Conservation (phyloP, 2,888 invertebrate species). For the Physocephala rufipes region DNA sequence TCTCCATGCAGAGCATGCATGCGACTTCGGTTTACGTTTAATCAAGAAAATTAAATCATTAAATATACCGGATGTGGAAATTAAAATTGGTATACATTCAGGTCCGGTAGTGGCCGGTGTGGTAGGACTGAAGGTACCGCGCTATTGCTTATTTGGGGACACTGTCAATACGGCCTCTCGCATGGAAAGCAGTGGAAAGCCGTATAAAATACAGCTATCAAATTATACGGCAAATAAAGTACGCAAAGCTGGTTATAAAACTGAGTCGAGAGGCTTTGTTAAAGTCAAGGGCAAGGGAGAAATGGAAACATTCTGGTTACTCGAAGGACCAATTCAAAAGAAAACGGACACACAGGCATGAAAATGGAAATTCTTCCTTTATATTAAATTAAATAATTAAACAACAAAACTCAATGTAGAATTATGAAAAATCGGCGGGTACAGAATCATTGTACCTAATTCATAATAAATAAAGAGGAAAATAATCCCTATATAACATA, state of each 20-base stretch:
- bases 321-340: slow-evolving; percentile 67
- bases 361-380: no score
- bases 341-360: no score
- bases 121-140: slow-evolving; percentile 79
- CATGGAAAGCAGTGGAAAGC: slow-evolving; percentile 79
- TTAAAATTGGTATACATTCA: slow-evolving; percentile 77
- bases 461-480: no score
- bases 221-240: slow-evolving; percentile 75
- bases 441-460: no score
- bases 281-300: slow-evolving; percentile 89
- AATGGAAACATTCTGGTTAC: slow-evolving; percentile 86
- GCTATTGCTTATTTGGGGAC: slow-evolving; percentile 91
- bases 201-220: slow-evolving; percentile 81
- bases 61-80: slow-evolving; percentile 71
- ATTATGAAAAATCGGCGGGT: no score
- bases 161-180: slow-evolving; percentile 91
- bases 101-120: slow-evolving; percentile 90
- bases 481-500: no score
- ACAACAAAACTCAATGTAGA: no score
- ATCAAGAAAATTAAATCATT: slow-evolving; percentile 75
- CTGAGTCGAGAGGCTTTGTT: slow-evolving; percentile 77
- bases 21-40: slow-evolving; percentile 81
- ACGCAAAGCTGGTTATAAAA: slow-evolving; percentile 72
- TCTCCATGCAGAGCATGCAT: slow-evolving; percentile 79
- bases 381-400: no score